Percentiles rank a stretch among this genome's conserved stretches.
These are phyloP conservation scores for Polyodon spathula DNA, from an alignment of 2,113 vertebrate genomes.

Conservation along the genomic window DNA sequence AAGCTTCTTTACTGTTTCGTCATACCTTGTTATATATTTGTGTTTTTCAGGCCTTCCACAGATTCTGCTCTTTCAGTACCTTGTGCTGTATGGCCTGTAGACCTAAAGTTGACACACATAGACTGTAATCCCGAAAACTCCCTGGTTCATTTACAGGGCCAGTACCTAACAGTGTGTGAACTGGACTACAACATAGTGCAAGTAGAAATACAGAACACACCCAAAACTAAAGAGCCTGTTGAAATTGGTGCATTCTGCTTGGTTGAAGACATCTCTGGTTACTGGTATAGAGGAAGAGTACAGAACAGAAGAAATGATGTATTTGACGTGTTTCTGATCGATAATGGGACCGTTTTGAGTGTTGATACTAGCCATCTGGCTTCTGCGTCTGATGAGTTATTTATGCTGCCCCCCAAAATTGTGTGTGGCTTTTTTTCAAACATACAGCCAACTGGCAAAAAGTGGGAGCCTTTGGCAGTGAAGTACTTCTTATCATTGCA, in stretches of 20 bases:
- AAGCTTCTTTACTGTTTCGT: too few species aligned
- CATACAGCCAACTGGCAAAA: slow-evolving; percentile 61
- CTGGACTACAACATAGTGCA: slow-evolving; percentile 78
- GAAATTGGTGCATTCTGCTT: slow-evolving; percentile 66
- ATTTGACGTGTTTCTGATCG: slow-evolving; percentile 70
- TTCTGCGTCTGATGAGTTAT: slow-evolving; percentile 58
- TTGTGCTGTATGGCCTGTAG: slow-evolving; percentile 44
- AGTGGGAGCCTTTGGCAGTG: slow-evolving; percentile 51
- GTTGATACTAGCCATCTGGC: slow-evolving; percentile 52
- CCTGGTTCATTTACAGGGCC: slow-evolving; percentile 76
- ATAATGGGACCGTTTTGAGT: slow-evolving; percentile 60
- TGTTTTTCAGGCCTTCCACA: slow-evolving; percentile 50
- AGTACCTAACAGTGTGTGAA: slow-evolving; percentile 52
- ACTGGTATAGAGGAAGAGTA: slow-evolving; percentile 81
- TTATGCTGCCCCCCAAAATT: slow-evolving; percentile 72
- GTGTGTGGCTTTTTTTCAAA: slow-evolving; percentile 76
- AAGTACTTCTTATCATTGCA: slow-evolving; percentile 70
- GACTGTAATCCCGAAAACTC: slow-evolving; percentile 63
- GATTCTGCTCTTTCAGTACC: slow-evolving; percentile 32
- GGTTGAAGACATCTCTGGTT: slow-evolving; percentile 66
- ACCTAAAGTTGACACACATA: slow-evolving; percentile 66
- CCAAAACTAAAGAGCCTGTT: slow-evolving; percentile 53
- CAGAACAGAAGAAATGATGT: slow-evolving; percentile 45
- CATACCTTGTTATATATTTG: too few species aligned
- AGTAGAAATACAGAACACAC: slow-evolving; percentile 65